A percentile compares a stretch with the other conserved stretches of the same genome.
These are phyloP conservation scores for Scleropages formosus DNA, from an alignment of 2,797 vertebrate species.

Conservation along the genomic window DNA sequence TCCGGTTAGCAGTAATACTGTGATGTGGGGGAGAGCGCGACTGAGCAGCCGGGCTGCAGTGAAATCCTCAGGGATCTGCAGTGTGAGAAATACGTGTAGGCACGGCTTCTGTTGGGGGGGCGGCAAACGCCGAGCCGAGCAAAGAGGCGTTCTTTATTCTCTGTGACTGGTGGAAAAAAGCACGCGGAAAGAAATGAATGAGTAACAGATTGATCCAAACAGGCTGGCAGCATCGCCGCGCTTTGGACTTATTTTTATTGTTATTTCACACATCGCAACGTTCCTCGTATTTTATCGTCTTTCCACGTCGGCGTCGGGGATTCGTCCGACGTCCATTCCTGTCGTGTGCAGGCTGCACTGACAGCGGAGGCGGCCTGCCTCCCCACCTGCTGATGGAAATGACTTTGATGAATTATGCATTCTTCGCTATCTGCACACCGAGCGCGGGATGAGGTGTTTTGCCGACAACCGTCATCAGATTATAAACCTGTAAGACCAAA, in stretches of 20 bases:
- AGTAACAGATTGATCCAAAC: background rate
- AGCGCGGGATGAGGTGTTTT: background rate
- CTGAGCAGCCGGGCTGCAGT: background rate
- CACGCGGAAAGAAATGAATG: background rate
- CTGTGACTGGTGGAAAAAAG: background rate
- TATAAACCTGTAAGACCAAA: background rate
- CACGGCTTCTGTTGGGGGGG: too few species aligned
- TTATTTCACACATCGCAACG: background rate
- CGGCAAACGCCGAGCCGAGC: background rate
- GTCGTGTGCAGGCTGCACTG: conserved; percentile 57
- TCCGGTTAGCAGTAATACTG: conserved; percentile 32
- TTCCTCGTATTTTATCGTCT: background rate
- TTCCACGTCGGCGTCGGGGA: conserved; percentile 7
- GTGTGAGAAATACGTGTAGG: background rate
- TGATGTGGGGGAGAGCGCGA: conserved; percentile 23
- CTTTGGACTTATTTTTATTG: background rate
- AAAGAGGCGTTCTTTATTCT: conserved; percentile 1
- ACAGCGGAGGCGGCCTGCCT: conserved; percentile 57
- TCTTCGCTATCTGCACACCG: conserved; percentile 10
- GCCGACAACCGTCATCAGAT: background rate
- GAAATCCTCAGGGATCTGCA: conserved; percentile 22
- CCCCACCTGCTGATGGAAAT: conserved; percentile 46
- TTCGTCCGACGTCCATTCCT: conserved; percentile 60
- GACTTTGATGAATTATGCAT: conserved; percentile 48
- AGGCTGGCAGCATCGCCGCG: background rate